Base-by-base conservation (phyloP, 2,113 vertebrate genomes). In the Platichthys flesus region DNA sequence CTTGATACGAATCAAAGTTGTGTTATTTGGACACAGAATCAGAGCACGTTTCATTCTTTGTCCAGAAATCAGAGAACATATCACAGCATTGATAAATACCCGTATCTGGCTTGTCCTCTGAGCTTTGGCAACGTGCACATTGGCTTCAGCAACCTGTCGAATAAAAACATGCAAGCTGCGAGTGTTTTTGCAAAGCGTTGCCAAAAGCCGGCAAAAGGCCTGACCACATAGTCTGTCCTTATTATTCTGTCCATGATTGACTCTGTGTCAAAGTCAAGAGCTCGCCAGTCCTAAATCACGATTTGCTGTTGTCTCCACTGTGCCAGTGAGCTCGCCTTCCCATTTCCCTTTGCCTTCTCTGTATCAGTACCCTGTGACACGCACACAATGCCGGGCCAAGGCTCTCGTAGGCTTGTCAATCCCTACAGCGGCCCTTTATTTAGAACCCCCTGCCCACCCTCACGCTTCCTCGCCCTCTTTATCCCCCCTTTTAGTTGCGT, bases 281-380 rank as follows among this genome's bases (percentile, higher is more conserved):
- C 82, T 84, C 16, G 80, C 65, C 82, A 80, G 79, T 90, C 85
- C 69, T 89, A 87, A 87, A 87, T 90, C 82, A 87, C 23, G 60
- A 83, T 66, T 31, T 59, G 72, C 85, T 73, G 64, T 74, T 86
- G 86, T 88, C 81, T 77, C 76, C 74, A 23, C 77, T 61, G 74
- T 71, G 81, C 81, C 76, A 49, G 81, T 37, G 4, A 80, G 74
- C 66, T 67, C 65, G 42, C 56, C 61, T 83, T 78, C 79, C 82
- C 72, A 67, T 84, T 86, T 82, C 79, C 81, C 67, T 71, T 78
- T 28, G 56, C 83, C 84, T 80, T 75, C 47, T 85, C 82, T 86
- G 79, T 87, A 91, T 91, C 91, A 85, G 87, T 83, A 81, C 88
- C 84, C 89, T 74, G 85, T 94, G 92, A 94, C 91, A 92, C 90